Evolutionary conservation across 2,888 invertebrate genomes (phyloP), one percentile per base, ranked within the genome.

Genomic region (Apotomis turbidana): DNA sequence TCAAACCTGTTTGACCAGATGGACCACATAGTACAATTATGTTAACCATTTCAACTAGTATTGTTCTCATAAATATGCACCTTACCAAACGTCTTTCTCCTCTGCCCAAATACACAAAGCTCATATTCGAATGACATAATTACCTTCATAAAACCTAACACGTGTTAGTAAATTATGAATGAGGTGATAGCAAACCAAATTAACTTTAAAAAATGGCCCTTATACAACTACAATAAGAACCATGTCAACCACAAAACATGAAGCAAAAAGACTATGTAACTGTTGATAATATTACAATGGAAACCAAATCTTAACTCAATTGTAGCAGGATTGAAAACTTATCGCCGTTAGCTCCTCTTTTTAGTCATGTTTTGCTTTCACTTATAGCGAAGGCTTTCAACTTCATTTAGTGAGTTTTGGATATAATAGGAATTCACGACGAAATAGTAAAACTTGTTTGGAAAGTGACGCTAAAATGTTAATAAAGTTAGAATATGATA

Each of bases 321-420:
- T 6, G 41, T 4, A 51, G 75, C 77, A 83, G 76, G 78, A 79
- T 74, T 76, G 63, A 78, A 15, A 60, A 75, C 71, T 59, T 70
- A 73, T 77, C 69, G 78, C 73, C 38, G 59, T 63, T 66, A 60
- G 12, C 55, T 44, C 4, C 49, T 13, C 54, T 8, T 75, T 69
- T 74, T 78, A 61, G 60, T 81, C 78, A 68, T 84, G 81, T 85
- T 85, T 85, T 81, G 81, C 85, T 85, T 85, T 85, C 85, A 83
- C 85, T 80, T 79, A 79, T 81, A 80, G 78, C 78, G 74, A 81
- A 77, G 78, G 81, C 81, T 84, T 84, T 84, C 82, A 78, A 83
- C 78, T 80, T 78, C 77, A 38, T 68, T 71, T 72, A 72, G 71
- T 68, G 49, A 63, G 62, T 72, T 72, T 63, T 52, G 68, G 13